These are phyloP conservation scores for Anolis apletophallus DNA, from an alignment of 2,797 vertebrate species.

Conservation along the genomic window DNA sequence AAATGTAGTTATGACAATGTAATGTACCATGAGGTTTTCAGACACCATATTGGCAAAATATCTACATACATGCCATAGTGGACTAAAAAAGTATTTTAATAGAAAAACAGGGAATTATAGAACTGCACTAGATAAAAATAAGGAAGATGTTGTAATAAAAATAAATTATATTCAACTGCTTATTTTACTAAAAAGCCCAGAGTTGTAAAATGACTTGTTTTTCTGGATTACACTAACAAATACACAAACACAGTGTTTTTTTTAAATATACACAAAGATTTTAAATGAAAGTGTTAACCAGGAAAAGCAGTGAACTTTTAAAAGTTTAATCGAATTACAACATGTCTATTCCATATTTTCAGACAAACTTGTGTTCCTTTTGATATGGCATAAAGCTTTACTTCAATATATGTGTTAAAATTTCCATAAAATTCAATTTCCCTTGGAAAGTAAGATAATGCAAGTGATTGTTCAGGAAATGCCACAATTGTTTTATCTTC, in stretches of 20 bases:
- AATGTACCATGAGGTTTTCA: too few relatives aligned
- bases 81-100: not conserved
- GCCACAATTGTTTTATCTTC: conserved; percentile 21
- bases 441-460: conserved; percentile 48
- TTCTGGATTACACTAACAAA: not conserved
- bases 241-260: not conserved
- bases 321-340: conserved; percentile 42
- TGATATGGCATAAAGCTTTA: conserved; percentile 34
- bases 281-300: not conserved
- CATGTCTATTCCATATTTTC: conserved; percentile 52
- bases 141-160: not conserved
- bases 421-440: conserved; percentile 58
- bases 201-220: not conserved
- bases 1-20: too few relatives aligned
- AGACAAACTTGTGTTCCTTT: conserved; percentile 29
- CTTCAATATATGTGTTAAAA: conserved; percentile 54
- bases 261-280: conserved; percentile 1
- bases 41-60: too few relatives aligned
- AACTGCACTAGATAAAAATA: not conserved
- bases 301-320: conserved; percentile 35
- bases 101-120: not conserved
- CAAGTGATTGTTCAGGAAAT: conserved; percentile 26
- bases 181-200: not conserved
- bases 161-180: not conserved
- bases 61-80: not conserved